Percentiles rank a stretch among this genome's conserved stretches.
phyloP scores from a whole-genome alignment of 2,797 vertebrate species.

The Phoxinus dragarum region DNA sequence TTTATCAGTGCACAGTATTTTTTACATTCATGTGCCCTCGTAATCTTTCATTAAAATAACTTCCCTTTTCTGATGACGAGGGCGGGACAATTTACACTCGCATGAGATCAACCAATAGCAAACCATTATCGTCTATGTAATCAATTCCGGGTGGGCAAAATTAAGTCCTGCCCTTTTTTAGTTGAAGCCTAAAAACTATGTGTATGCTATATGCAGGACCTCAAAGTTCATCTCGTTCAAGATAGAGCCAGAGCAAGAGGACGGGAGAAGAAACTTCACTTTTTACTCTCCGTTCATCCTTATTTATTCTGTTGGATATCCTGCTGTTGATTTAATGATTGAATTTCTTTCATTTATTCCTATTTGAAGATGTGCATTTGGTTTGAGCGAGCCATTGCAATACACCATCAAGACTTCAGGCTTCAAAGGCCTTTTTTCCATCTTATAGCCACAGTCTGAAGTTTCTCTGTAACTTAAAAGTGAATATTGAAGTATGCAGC shows the following conservation, averaged over 20 bases:
- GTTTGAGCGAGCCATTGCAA: conserved; percentile 40
- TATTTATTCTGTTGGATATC: conserved; percentile 54
- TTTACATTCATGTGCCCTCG: not conserved
- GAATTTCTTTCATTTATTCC: conserved; percentile 48
- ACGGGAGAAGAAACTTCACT: conserved; percentile 10
- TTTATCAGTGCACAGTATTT: not conserved
- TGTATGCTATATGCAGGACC: not conserved
- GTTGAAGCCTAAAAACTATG: not conserved
- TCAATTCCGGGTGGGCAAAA: not conserved
- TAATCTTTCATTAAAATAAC: not conserved
- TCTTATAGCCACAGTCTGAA: conserved; percentile 45
- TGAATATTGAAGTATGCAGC: conserved; percentile 46
- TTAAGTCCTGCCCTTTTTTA: not conserved
- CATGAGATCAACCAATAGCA: not conserved
- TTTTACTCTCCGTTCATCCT: conserved; percentile 11
- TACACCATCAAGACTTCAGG: conserved; percentile 44
- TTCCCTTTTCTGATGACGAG: not conserved
- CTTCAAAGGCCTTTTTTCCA: conserved; percentile 54
- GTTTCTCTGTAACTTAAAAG: conserved; percentile 52
- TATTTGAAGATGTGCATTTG: conserved; percentile 51
- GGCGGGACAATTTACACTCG: not conserved
- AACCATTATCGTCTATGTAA: not conserved
- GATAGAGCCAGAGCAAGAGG: conserved; percentile 2
- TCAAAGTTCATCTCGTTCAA: not conserved
- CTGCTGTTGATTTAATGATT: conserved; percentile 51